Conservation (phyloP, 1,140 invertebrate genomes). For the Solenopsis fugax region DNA sequence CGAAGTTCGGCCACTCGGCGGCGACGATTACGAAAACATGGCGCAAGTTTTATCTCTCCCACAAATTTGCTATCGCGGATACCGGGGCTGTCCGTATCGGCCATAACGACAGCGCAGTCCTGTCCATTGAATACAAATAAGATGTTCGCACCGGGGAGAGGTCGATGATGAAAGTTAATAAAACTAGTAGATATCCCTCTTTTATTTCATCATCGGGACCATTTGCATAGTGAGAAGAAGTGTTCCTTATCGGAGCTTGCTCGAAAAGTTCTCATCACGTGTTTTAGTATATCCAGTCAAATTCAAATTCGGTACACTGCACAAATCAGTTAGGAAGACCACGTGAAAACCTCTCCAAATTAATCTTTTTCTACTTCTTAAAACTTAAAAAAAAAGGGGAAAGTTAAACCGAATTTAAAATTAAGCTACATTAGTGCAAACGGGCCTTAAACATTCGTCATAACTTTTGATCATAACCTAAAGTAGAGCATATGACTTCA, state of each 20-base stretch:
- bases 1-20: constrained; percentile 39
- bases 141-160: constrained; percentile 55
- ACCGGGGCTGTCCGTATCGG: constrained; percentile 33
- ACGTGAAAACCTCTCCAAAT: too few species aligned
- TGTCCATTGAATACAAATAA: constrained; percentile 76
- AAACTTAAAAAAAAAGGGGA: too few species aligned
- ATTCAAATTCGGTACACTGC: not conserved
- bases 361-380: too few species aligned
- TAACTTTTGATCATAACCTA: too few species aligned
- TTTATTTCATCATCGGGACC: constrained; percentile 63
- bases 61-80: constrained; percentile 67
- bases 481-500: too few species aligned
- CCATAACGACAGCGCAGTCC: constrained; percentile 58
- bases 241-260: not conserved
- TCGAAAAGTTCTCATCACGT: not conserved
- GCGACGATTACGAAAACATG: constrained; percentile 74
- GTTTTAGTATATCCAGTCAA: not conserved
- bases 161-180: constrained; percentile 67
- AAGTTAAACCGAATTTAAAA: too few species aligned
- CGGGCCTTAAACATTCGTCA: too few species aligned
- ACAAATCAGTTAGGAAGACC: not conserved
- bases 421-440: too few species aligned
- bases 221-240: constrained; percentile 58
- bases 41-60: constrained; percentile 72
- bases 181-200: constrained; percentile 62